Base-by-base conservation (phyloP, 2,797 vertebrate genomes). In the Rhinella marina region DNA sequence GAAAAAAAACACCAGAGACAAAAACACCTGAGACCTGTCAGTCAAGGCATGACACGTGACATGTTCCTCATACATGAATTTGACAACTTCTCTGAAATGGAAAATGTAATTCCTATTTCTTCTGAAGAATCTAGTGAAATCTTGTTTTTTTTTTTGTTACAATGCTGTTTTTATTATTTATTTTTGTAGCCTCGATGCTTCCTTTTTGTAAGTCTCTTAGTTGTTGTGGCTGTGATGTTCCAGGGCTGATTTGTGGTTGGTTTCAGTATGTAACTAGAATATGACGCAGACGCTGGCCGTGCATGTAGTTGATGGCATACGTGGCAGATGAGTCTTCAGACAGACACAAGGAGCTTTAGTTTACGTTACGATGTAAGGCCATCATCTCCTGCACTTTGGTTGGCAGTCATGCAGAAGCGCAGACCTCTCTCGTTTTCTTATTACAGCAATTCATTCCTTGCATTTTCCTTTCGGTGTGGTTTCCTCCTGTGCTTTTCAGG, bases 291-390 rank as follows among this genome's bases (percentile, higher is more conserved):
- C 21, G 29, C 50, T 84, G 82, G 54, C 19, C 10, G 14, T 41
- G 21, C 29, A 72, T 27, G 27, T 82, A 73, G 68, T 82, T 82
- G 50, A 78, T 83, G 27, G 79, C 56, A 76, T 86, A 88, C 50
- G 88, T 88, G 72, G 84, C 88, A 88, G 84, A 84, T 88, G 83
- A 86, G 57, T 29, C 61, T 59, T n/a, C 25, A 75, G 48, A 23
- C 84, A 79, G 73, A 79, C 64, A 29, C 79, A 81, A 48, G 19
- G 25, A 88, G 62, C 82, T 85, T 88, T 83, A 84, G 82, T 79
- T 79, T 88, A 78, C 77, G 76, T 76, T 76, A 75, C 59, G 10
- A 88, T 77, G 29, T 5, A 62, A 83, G 8, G 23, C 0, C 1
- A 21, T 6, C 16, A 57, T 21, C 50, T 41, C 54, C 10, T 56